A percentile compares a stretch with the other conserved stretches of the same genome.
phyloP scores from a whole-genome alignment of 2,888 invertebrate species.

The Pecten maximus region DNA sequence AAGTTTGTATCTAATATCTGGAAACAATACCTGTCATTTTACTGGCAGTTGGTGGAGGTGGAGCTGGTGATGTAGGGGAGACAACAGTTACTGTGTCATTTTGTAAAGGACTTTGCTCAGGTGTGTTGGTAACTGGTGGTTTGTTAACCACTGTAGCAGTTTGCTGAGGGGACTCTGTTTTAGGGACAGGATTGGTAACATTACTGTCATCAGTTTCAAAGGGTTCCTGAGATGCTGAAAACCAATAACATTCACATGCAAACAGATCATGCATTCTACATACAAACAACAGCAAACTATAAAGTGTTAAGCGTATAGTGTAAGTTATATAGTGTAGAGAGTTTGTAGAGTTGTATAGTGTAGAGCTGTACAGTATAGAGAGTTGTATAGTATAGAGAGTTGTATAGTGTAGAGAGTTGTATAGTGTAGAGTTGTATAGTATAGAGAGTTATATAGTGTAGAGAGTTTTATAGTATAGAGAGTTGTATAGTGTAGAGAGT shows the following conservation, averaged over 20 bases:
- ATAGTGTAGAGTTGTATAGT: too few species aligned
- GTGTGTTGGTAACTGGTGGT: not conserved
- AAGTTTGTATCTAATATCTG: not conserved
- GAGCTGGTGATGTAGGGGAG: not conserved
- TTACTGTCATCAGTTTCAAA: not conserved
- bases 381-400: too few species aligned
- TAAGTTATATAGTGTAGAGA: too few species aligned
- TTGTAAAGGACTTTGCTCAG: not conserved
- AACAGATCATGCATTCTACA: not conserved
- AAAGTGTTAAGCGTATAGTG: not conserved
- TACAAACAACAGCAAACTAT: not conserved
- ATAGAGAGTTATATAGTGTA: too few species aligned
- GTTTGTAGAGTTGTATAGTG: too few species aligned
- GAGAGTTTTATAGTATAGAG: too few species aligned
- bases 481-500: too few species aligned
- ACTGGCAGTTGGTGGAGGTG: not conserved
- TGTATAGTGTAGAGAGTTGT: too few species aligned
- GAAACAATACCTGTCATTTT: not conserved
- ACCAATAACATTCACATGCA: not conserved
- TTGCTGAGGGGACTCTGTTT: not conserved
- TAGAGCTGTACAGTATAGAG: too few species aligned
- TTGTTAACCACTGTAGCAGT: not conserved
- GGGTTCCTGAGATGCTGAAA: not conserved
- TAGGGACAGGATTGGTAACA: not conserved
- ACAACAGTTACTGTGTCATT: conserved; percentile 18